phyloP scores from a whole-genome alignment of 2,797 vertebrate species.

The Moxostoma hubbsi region DNA sequence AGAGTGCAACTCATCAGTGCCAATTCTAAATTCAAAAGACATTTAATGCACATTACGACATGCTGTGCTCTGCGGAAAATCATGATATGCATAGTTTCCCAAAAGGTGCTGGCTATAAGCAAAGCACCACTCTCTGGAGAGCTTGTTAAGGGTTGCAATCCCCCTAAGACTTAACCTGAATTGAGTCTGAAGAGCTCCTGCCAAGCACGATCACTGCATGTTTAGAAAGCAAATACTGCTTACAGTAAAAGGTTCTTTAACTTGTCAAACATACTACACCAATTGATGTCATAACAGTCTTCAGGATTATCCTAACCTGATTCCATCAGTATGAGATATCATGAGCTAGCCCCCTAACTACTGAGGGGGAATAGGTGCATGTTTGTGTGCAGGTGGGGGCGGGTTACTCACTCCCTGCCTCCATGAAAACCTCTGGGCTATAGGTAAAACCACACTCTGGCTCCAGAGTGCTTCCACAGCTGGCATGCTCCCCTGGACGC shows the following conservation, averaged over 20 bases:
- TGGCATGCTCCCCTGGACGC: constrained; percentile 94
- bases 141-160: constrained; percentile 63
- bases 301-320: constrained; percentile 42
- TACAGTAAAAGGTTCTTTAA: background rate
- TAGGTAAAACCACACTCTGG: constrained; percentile 94
- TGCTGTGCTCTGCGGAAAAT: constrained; percentile 34
- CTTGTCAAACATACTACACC: constrained; percentile 4
- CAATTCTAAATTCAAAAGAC: constrained; percentile 7
- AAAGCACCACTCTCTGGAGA: constrained; percentile 61
- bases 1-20: background rate
- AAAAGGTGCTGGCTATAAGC: constrained; percentile 25
- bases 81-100: constrained; percentile 29
- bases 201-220: background rate
- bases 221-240: constrained; percentile 24
- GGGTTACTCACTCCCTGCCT: constrained; percentile 90
- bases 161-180: constrained; percentile 23
- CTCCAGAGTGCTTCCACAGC: constrained; percentile 93
- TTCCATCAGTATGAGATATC: constrained; percentile 11
- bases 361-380: constrained; percentile 8
- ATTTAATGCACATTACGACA: constrained; percentile 31
- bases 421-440: constrained; percentile 94
- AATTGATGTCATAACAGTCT: constrained; percentile 9
- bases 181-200: background rate
- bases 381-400: constrained; percentile 36
- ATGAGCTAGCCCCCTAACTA: background rate